Conservation (phyloP, 64 coral and sea anemone genomes). For the Montipora cactus region DNA sequence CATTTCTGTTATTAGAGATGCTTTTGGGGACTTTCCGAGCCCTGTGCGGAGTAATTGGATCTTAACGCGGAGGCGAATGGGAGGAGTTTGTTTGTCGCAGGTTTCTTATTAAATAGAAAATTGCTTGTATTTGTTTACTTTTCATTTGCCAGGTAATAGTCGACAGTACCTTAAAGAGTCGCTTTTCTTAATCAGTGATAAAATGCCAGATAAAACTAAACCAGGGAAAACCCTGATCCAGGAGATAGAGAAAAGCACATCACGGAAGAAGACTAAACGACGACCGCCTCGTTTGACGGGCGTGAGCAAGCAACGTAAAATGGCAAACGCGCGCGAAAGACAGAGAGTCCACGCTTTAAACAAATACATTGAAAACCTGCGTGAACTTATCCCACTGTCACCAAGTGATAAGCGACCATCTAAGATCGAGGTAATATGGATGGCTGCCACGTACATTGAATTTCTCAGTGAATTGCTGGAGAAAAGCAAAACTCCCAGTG, state of each 20-base stretch:
- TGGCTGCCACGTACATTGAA: constrained; percentile 79
- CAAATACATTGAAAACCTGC: constrained; percentile 63
- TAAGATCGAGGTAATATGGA: constrained; percentile 80
- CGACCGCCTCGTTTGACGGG: constrained; percentile 67
- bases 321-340: constrained; percentile 89
- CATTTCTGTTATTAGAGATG: not conserved
- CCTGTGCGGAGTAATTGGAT: not conserved
- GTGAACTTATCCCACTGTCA: constrained; percentile 71
- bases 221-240: not conserved
- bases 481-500: constrained; percentile 39
- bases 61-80: not conserved
- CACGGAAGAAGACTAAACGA: constrained; percentile 53
- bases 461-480: constrained; percentile 75
- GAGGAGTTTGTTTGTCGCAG: constrained; percentile 41
- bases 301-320: constrained; percentile 82
- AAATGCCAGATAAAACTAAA: not conserved
- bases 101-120: not conserved
- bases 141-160: not conserved
- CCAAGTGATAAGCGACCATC: constrained; percentile 74
- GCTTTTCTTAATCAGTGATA: not conserved
- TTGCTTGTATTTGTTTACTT: constrained; percentile 42
- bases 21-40: not conserved
- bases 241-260: not conserved
- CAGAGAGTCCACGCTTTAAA: constrained; percentile 83
- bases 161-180: not conserved